Evolutionary conservation across 2,797 vertebrate species (phyloP), one percentile per base, ranked within the genome.

Genomic region (Myotis daubentonii): DNA sequence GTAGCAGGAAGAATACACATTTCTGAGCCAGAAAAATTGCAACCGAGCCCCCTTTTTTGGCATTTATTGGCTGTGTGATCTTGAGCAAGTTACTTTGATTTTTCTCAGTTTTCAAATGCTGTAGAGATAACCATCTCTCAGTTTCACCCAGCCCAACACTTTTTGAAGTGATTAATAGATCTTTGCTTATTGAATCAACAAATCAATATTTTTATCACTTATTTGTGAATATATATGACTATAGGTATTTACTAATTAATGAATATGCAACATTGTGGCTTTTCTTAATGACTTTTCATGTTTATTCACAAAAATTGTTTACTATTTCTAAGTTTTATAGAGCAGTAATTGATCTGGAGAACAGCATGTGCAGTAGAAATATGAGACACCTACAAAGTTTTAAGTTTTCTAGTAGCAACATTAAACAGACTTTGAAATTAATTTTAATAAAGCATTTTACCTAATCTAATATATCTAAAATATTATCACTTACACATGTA

Each of bases 391-490:
- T 8, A 53, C 20, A 6, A 49, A 70, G 13, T 65, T 81, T 89
- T 55, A 82, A 41, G 8, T 28, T 89, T 92, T 71, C 25, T 81
- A 68, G 16, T 71, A 86, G 51, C 5, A 8, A 71, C 44, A 71
- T 76, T 65, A 71, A 95, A 89, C 51, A 55, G 57, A 76, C 62
- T 47, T 88, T 86, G 22, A 76, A 90, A 91, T 86, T 87, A 55
- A 62, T 87, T 91, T 91, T 80, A 66, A 41, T 38, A 47, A 89
- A 36, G n/a, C 55, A 78, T 81, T 87, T 91, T 90, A 90, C 44
- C 44, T 89, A 84, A 41, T 41, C 15, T 25, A 72, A 75, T 70
- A 57, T 71, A 57, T 71, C 7, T 30, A 80, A 87, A 95, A 36
- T 81, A 55, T 83, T 57, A 78, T 41, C 22, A 65, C 68, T 80